Evolutionary conservation across 2,888 invertebrate genomes (phyloP).

Genomic region (Protonemura montana): DNA sequence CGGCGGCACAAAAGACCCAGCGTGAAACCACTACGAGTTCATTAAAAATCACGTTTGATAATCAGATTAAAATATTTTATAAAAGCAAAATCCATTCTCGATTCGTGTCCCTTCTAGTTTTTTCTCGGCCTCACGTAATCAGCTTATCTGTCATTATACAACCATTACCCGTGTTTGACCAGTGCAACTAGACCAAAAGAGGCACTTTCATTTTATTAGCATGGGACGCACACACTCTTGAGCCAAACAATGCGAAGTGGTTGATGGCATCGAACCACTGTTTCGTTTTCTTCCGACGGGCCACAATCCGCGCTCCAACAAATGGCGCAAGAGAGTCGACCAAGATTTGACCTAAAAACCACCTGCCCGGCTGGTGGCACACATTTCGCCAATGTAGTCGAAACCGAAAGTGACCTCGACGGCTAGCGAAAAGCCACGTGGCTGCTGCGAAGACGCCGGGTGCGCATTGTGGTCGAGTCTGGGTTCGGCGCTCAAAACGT

Average conservation of each 20-base stretch:
- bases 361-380: neutral
- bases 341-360: conserved; percentile 4
- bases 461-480: neutral
- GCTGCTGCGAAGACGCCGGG: neutral
- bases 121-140: neutral
- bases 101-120: neutral
- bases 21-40: conserved; percentile 31
- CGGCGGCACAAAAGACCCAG: neutral
- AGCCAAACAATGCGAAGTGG: neutral
- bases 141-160: conserved; percentile 7
- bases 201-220: neutral
- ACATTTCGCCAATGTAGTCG: neutral
- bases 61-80: conserved; percentile 22
- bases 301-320: neutral
- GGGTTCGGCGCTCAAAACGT: neutral
- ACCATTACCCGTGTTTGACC: neutral
- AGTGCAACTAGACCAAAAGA: neutral
- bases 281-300: neutral
- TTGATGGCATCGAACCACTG: neutral
- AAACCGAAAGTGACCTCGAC: neutral
- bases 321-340: neutral
- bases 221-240: neutral
- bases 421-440: neutral
- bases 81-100: neutral
- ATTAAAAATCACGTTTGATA: conserved; percentile 18